Base-by-base conservation (phyloP, 1,140 invertebrate species). In the Philaenus spumarius region DNA sequence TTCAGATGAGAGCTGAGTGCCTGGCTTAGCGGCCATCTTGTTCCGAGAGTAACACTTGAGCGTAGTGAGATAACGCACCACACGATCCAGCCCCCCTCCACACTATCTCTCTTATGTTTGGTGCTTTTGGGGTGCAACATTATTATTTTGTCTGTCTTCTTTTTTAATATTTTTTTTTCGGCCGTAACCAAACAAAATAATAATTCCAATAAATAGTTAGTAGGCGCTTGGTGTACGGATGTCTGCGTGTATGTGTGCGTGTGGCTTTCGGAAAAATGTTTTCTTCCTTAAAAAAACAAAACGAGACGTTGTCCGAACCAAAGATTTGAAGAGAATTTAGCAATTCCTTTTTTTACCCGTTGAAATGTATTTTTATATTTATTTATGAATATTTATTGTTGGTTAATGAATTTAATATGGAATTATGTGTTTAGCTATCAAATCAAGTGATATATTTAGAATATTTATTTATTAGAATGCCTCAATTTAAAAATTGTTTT, bases 121-220 rank as follows among this genome's bases (percentile, higher is more conserved):
- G 50, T 53, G 50, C 50, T 53, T 53, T 39, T 53, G 35, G 34
- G 50, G 47, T 50, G 47, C 47, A 50, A 50, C 26, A 14, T 50
- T 7, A 20, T 47, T 14, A n/a, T 50, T 50, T 50, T 30, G 26
- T 30, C 26, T 30, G 26, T 30, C 26, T 30, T 30, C 3, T 30
- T 30, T 30, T 30, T 30, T 30, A 30, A 30, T 30, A 3, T 30
- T 50, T 23, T 46, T n/a, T 30, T 50, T 26, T 26, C 24, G 47
- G 50, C 35, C 23, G 35, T 53, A 53, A 30, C 26, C 50, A 30
- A 26, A 53, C 22, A 12, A 53, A 53, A 37, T 15, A 46, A 46
- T 22, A 53, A 53, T 53, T 53, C 50, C 50, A 53, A 39, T 53
- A 46, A 20, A 37, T 53, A 53, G 50, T 53, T 15, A 34, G n/a